phyloP scores from a whole-genome alignment of 2,113 vertebrate genomes.

The Albula goreensis region DNA sequence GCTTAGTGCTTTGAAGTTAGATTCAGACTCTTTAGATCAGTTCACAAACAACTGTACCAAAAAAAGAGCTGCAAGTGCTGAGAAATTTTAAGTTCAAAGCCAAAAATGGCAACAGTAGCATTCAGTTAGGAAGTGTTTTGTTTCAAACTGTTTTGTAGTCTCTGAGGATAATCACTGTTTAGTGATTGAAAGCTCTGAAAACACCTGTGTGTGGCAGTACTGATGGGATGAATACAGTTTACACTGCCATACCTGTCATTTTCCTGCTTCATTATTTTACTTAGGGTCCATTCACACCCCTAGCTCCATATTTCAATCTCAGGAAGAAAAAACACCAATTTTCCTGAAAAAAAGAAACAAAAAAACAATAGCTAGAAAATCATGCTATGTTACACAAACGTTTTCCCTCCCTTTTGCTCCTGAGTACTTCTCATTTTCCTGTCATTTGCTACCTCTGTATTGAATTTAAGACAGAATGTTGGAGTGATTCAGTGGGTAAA shows the following conservation, averaged over 20 bases:
- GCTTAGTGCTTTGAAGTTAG: not conserved
- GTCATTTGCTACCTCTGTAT: not conserved
- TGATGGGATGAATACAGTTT: not conserved
- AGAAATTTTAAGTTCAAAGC: not conserved
- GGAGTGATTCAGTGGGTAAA: constrained; percentile 32
- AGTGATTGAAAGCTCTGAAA: not conserved
- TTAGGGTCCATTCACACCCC: not conserved
- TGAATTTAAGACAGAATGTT: constrained; percentile 32
- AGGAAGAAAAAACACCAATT: not conserved
- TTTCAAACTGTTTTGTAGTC: not conserved
- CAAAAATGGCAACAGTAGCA: not conserved
- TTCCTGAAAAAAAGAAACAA: not conserved
- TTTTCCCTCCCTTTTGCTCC: not conserved
- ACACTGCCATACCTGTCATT: not conserved
- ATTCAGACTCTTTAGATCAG: not conserved
- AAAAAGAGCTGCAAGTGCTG: no score
- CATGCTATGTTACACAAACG: not conserved
- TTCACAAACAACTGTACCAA: not conserved
- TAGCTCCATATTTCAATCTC: not conserved
- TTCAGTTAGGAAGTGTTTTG: not conserved
- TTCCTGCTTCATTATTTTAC: not conserved
- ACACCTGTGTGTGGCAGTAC: not conserved
- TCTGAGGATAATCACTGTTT: not conserved
- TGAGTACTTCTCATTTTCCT: not conserved
- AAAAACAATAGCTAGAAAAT: not conserved